phyloP scores from a whole-genome alignment of 2,113 vertebrate genomes.

The Micromys minutus region DNA sequence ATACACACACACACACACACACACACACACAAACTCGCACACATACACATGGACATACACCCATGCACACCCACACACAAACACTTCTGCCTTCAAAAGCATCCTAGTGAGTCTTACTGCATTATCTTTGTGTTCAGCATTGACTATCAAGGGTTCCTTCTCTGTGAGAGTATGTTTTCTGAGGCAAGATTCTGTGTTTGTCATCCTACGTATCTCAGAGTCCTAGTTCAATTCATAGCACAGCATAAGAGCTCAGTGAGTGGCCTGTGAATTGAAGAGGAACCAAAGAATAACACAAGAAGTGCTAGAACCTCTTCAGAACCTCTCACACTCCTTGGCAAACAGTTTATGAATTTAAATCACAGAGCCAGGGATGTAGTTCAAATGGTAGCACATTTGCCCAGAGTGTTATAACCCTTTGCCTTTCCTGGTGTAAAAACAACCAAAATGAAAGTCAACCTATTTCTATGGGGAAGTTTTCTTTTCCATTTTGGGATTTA shows the following conservation, averaged over 20 bases:
- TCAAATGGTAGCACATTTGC: background rate
- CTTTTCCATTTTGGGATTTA: background rate
- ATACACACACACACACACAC: background rate
- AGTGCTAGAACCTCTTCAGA: background rate
- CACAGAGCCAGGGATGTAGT: background rate
- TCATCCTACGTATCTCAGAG: too few relatives aligned
- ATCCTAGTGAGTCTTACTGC: background rate
- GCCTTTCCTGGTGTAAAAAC: background rate
- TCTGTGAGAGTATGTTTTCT: fast-evolving
- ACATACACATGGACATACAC: too few relatives aligned
- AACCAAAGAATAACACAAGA: background rate
- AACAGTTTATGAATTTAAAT: background rate
- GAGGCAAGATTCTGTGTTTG: background rate
- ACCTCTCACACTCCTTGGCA: background rate
- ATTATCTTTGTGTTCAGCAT: fast-evolving
- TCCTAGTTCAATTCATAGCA: background rate
- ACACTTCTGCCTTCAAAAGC: fast-evolving
- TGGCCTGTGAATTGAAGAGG: background rate
- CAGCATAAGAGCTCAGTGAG: background rate
- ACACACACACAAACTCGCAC: too few relatives aligned
- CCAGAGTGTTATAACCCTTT: too few relatives aligned
- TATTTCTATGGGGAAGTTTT: background rate
- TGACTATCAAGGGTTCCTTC: background rate
- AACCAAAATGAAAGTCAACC: background rate
- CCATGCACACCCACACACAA: too few relatives aligned